These are phyloP conservation scores for Meloidogyne exigua DNA, from an alignment of 1,140 invertebrate genomes.

Conservation along the genomic window DNA sequence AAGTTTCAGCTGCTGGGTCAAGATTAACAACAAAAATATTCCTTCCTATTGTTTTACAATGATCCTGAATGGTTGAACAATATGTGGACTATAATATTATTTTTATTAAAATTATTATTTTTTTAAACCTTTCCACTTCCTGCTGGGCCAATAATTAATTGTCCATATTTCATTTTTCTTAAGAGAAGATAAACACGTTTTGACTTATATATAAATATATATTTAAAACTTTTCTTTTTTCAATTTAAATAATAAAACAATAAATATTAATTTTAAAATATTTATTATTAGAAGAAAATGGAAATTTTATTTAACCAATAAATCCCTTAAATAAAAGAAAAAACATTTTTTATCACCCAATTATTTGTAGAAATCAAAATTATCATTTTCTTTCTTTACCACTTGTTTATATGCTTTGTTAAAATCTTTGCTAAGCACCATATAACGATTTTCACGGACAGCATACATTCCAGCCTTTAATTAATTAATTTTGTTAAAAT, in stretches of 20 bases:
- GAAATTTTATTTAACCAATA: too few species aligned
- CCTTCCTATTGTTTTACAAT: conserved; percentile 75
- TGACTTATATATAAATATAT: too few species aligned
- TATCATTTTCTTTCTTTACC: conserved; percentile 97
- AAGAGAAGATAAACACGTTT: too few species aligned
- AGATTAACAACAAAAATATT: conserved; percentile 85
- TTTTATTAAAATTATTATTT: conserved; percentile 64
- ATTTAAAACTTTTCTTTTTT: too few species aligned
- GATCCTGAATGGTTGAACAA: conserved; percentile 81
- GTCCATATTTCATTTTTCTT: conserved; percentile 30
- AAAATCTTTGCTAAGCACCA: conserved; percentile 96
- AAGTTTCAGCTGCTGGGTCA: conserved; percentile 93
- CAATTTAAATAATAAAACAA: too few species aligned
- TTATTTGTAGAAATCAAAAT: conserved; percentile 99
- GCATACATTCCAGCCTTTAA: conserved; percentile 81
- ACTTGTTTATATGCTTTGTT: conserved; percentile 99
- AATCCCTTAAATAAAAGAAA: not conserved
- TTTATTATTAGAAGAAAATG: too few species aligned
- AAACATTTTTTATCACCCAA: not conserved
- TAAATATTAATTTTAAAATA: too few species aligned
- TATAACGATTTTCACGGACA: conserved; percentile 95
- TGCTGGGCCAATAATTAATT: conserved; percentile 81
- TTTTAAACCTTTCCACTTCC: conserved; percentile 85
- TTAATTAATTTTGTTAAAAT: conserved; percentile 33
- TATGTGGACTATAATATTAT: conserved; percentile 83